These are phyloP conservation scores for Endotricha flammealis DNA, from an alignment of 2,888 invertebrate species.

Conservation along the genomic window DNA sequence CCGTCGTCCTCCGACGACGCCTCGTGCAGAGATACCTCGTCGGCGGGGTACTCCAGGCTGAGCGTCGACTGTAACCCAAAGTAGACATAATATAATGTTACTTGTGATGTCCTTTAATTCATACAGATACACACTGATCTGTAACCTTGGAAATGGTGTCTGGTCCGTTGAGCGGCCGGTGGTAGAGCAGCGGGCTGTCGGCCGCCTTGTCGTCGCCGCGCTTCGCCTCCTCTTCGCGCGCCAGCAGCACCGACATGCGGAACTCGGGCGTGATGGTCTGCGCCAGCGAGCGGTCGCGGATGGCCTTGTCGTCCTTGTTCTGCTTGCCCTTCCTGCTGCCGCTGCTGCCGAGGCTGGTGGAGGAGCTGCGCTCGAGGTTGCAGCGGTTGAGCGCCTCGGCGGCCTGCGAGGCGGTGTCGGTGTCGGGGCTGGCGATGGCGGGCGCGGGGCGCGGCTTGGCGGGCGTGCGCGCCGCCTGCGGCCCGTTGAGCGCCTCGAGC, in stretches of 20 bases:
- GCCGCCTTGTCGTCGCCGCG: conserved; percentile 52
- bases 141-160: conserved; percentile 39
- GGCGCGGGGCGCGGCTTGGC: conserved; percentile 48
- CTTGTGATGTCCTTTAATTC: too few relatives aligned
- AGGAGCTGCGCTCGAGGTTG: conserved; percentile 73
- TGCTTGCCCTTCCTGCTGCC: conserved; percentile 57
- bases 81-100: too few relatives aligned
- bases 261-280: conserved; percentile 78
- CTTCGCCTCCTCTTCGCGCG: conserved; percentile 79
- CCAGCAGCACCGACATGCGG: conserved; percentile 84
- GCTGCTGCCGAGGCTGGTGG: conserved; percentile 63
- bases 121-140: too few relatives aligned
- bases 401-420: conserved; percentile 81
- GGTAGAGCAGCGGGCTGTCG: conserved; percentile 57
- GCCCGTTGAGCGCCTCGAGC: conserved; percentile 97
- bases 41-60: conserved; percentile 44
- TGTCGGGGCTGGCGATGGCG: conserved; percentile 71
- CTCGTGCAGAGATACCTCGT: conserved; percentile 26
- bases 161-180: conserved; percentile 31
- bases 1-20: conserved; percentile 35
- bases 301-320: conserved; percentile 48
- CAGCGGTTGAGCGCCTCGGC: conserved; percentile 83
- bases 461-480: conserved; percentile 76
- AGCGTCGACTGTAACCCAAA: conserved; percentile 55
- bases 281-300: conserved; percentile 35